Percentiles rank a stretch among this genome's conserved stretches.
phyloP scores from a whole-genome alignment of 2,888 invertebrate species.

The Sminthurinus aureus region DNA sequence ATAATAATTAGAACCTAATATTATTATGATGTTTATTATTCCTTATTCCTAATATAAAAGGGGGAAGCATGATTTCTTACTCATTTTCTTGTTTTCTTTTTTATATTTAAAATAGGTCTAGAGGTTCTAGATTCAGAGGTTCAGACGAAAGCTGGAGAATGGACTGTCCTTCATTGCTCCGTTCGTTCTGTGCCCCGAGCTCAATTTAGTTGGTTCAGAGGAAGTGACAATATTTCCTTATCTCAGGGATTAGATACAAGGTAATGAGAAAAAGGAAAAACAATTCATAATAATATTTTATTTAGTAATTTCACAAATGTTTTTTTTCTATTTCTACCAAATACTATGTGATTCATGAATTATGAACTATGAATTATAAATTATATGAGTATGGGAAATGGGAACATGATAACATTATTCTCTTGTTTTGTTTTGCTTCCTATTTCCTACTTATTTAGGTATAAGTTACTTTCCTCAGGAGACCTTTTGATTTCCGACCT shows the following conservation, averaged over 20 bases:
- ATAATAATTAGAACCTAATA: too few relatives aligned
- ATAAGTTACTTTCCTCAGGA: constrained; percentile 45
- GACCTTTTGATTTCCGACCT: constrained; percentile 53
- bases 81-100: neutral
- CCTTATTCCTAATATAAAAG: too few relatives aligned
- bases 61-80: too few relatives aligned
- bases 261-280: neutral
- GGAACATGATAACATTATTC: too few relatives aligned
- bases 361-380: constrained; percentile 1
- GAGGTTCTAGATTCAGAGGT: neutral
- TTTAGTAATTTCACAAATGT: too few relatives aligned
- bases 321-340: too few relatives aligned
- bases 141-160: constrained; percentile 13
- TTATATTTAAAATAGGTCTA: constrained; percentile 10
- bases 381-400: too few relatives aligned
- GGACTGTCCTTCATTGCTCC: constrained; percentile 29
- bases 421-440: too few relatives aligned
- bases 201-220: neutral
- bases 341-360: too few relatives aligned
- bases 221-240: neutral
- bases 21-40: too few relatives aligned
- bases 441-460: too few relatives aligned
- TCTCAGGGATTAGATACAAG: constrained; percentile 24
- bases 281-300: too few relatives aligned
- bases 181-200: constrained; percentile 29